These are phyloP conservation scores for Serinus canaria DNA, from an alignment of 2,113 vertebrate species.

Conservation along the genomic window DNA sequence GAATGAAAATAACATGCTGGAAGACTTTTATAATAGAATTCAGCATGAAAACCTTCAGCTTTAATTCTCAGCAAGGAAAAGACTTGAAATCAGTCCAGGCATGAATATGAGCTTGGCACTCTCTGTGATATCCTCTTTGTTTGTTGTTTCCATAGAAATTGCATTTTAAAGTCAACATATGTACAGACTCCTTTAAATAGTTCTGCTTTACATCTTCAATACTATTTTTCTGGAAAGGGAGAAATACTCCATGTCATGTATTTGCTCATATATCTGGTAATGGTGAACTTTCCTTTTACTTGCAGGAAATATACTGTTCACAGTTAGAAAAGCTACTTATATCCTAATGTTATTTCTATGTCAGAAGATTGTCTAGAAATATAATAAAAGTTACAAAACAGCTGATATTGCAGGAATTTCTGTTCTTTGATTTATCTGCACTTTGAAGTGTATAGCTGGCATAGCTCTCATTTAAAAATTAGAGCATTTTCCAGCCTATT, in stretches of 20 bases:
- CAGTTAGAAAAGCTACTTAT: neutral
- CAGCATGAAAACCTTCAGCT: slow-evolving; percentile 1
- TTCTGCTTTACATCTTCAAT: neutral
- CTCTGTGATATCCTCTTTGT: slow-evolving; percentile 27
- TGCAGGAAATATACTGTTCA: neutral
- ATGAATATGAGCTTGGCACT: neutral
- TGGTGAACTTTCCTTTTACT: neutral
- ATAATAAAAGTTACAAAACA: neutral
- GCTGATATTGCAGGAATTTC: neutral
- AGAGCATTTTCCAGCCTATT: neutral
- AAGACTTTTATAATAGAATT: neutral
- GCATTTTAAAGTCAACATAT: neutral
- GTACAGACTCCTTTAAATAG: neutral
- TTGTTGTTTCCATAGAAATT: slow-evolving; percentile 61
- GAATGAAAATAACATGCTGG: neutral
- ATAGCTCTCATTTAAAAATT: neutral
- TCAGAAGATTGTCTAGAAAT: neutral
- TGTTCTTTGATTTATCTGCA: neutral
- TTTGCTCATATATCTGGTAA: neutral
- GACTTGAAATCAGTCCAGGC: slow-evolving; percentile 10
- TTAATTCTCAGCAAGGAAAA: neutral
- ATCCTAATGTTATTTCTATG: neutral
- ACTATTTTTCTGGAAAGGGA: neutral
- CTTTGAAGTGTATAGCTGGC: neutral
- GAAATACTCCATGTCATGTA: neutral